Conservation (phyloP, 2,888 invertebrate species). For the Acanthosoma haemorrhoidale region DNA sequence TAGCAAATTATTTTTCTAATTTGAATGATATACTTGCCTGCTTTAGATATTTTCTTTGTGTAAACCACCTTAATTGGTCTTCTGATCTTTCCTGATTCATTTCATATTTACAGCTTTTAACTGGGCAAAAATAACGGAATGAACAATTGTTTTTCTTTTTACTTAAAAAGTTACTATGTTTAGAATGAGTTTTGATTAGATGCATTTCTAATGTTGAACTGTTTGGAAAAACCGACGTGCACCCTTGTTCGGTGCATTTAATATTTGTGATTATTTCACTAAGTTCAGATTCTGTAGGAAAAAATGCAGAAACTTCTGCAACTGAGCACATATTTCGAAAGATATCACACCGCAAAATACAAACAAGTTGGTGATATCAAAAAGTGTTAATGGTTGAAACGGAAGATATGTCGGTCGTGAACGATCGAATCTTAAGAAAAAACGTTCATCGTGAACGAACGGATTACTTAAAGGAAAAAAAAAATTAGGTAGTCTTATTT, state of each 20-base stretch:
- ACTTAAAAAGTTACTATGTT: constrained; percentile 40
- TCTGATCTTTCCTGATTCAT: constrained; percentile 39
- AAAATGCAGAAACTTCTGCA: constrained; percentile 10
- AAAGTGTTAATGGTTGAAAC: too few species aligned
- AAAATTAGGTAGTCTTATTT: too few species aligned
- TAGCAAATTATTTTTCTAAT: too few species aligned
- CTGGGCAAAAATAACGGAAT: constrained; percentile 55
- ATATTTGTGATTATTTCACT: constrained; percentile 37
- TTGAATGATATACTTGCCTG: constrained; percentile 37
- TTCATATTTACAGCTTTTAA: constrained; percentile 53
- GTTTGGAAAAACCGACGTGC: constrained; percentile 50
- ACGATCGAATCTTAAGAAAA: too few species aligned
- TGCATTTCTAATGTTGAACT: constrained; percentile 55
- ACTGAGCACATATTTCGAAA: neutral
- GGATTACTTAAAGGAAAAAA: too few species aligned
- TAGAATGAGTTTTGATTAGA: constrained; percentile 53
- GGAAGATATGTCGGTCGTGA: too few species aligned
- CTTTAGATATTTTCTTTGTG: constrained; percentile 40
- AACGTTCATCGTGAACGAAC: too few species aligned
- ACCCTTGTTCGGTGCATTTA: constrained; percentile 48
- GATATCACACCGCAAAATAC: too few species aligned
- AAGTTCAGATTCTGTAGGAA: constrained; percentile 37
- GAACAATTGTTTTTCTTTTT: constrained; percentile 43
- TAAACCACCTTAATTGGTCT: constrained; percentile 36
- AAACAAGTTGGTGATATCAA: too few species aligned